These are phyloP conservation scores for Ammodytes marinus DNA, from an alignment of 2,113 vertebrate species.

Conservation along the genomic window DNA sequence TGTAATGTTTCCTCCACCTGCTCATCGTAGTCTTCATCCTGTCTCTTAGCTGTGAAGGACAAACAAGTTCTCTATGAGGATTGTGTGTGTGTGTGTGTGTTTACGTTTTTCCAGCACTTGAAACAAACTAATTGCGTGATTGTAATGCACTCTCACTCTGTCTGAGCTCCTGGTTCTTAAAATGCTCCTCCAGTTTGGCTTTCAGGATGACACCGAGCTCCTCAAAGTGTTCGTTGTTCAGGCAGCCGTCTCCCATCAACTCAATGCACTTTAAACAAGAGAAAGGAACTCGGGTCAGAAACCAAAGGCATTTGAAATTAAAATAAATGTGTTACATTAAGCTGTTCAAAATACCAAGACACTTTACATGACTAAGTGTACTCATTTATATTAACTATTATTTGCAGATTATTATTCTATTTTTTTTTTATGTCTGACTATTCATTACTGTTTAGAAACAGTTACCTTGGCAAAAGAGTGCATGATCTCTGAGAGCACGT, in stretches of 20 bases:
- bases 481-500: constrained; percentile 99
- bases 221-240: constrained; percentile 97
- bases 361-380: no score
- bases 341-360: no score
- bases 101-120: background rate
- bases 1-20: constrained; percentile 97
- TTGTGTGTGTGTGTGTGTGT: no score
- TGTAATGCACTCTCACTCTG: constrained; percentile 85
- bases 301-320: no score
- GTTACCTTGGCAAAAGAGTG: constrained; percentile 98
- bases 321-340: background rate
- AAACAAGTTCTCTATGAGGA: background rate
- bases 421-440: no score
- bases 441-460: no score
- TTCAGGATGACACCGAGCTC: constrained; percentile 96
- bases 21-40: constrained; percentile 99
- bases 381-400: no score
- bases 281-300: background rate
- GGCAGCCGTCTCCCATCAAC: constrained; percentile 97
- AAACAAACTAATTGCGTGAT: background rate
- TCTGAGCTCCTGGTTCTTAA: constrained; percentile 98
- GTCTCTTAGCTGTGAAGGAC: constrained; percentile 91
- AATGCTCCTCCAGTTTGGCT: constrained; percentile 97
- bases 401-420: no score
- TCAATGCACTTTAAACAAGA: constrained; percentile 91